phyloP scores from a whole-genome alignment of 2,113 vertebrate species.

The Gymnocephalus cernua region DNA sequence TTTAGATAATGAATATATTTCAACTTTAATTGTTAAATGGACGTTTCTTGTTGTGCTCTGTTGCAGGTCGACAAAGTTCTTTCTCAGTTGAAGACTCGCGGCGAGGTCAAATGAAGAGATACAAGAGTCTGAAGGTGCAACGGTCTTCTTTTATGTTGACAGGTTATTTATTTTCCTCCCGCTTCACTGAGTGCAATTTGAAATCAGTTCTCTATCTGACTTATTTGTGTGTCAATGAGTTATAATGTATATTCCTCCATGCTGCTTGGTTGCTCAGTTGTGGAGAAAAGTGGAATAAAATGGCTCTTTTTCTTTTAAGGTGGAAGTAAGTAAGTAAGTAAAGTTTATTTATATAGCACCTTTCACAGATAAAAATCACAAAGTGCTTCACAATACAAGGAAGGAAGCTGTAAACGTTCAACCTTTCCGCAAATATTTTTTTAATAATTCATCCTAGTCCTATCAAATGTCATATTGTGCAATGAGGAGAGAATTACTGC shows the following conservation, averaged over 20 bases:
- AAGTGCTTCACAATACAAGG: no score
- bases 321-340: no score
- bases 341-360: no score
- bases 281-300: not conserved
- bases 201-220: not conserved
- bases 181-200: not conserved
- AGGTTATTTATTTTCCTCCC: not conserved
- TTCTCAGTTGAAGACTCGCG: slow-evolving; percentile 81
- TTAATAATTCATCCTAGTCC: not conserved
- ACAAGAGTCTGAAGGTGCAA: not conserved
- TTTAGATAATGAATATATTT: not conserved
- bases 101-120: slow-evolving; percentile 58
- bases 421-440: not conserved
- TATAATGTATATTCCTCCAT: not conserved
- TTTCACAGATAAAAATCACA: no score
- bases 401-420: not conserved
- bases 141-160: not conserved
- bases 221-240: not conserved
- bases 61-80: slow-evolving; percentile 88
- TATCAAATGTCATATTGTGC: not conserved
- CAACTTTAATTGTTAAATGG: not conserved
- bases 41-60: slow-evolving; percentile 12
- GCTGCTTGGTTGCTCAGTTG: not conserved
- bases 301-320: not conserved
- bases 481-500: not conserved